Percentiles rank a stretch among this genome's conserved stretches.
These are phyloP conservation scores for Protomyctophum bolini DNA, from an alignment of 2,113 vertebrate genomes.

Conservation along the genomic window DNA sequence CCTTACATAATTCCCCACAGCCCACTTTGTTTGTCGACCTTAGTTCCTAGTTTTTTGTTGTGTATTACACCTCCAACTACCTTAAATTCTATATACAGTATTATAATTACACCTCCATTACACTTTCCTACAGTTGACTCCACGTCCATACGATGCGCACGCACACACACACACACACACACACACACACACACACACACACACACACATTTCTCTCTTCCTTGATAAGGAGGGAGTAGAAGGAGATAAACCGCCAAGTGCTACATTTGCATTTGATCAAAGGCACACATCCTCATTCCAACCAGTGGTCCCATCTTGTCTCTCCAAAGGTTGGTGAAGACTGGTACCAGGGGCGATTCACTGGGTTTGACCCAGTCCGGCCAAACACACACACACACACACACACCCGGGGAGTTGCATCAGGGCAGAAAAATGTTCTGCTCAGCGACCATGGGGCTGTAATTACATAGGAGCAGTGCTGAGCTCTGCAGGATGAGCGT, in stretches of 20 bases:
- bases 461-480: constrained; percentile 81
- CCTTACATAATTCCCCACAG: no score
- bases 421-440: constrained; percentile 77
- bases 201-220: no score
- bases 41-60: no score
- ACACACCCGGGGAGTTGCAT: constrained; percentile 61
- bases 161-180: no score
- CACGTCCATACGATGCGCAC: no score
- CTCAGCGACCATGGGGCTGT: constrained; percentile 77
- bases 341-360: constrained; percentile 56
- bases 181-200: no score
- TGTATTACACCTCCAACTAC: no score
- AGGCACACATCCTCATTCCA: constrained; percentile 10
- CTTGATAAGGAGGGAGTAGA: neutral
- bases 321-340: constrained; percentile 22
- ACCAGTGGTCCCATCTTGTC: constrained; percentile 3
- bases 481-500: constrained; percentile 75
- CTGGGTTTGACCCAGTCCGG: constrained; percentile 58
- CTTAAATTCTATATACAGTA: no score
- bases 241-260: neutral
- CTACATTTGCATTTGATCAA: neutral
- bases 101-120: no score
- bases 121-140: no score
- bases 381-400: neutral
- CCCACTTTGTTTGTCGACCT: no score